Base-by-base conservation (phyloP, 2,888 invertebrate species). In the Pristionchus maxplancki region DNA sequence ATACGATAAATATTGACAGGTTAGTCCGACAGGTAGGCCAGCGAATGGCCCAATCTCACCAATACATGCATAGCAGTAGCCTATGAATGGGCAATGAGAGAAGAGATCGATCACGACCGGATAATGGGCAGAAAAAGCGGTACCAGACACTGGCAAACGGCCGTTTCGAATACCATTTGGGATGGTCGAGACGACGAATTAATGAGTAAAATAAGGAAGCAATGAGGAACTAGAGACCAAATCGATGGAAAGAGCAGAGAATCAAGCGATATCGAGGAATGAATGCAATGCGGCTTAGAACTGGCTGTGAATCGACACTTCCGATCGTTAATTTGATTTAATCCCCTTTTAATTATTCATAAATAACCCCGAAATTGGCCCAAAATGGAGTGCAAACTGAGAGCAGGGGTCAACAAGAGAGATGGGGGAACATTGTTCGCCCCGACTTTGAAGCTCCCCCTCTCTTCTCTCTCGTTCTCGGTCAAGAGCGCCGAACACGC, bases 41-140 rank as follows among this genome's bases (percentile, higher is more conserved):
- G 9, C 17, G 13, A 28, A 64, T 64, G 28, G 28, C 64, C 44
- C 44, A 6, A 44, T 44, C 44, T 44, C 44, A 44, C 44, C 13
- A 71, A 20, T 17, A 37, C 17, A 53, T 53, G 53, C 53, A 34
- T 34, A 34, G 37, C 67, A 71, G 67, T 71, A 31, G 67, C 13
- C 67, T 8, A 71, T 71, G 67, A 71, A 71, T 64, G 31, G 67
- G 34, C 34, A 71, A 34, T 71, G 34, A 34, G 67, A 71, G 64
- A 28, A 13, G 28, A 28, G 62, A 64, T 64, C 28, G 64, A 64
- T 64, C 64, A 64, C 64, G 64, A 28, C 64, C 28, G 64, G 64
- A 64, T 64, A 64, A 64, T 64, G 64, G 34, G 17, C 28, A 31
- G 31, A 28, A 64, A 64, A 64, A 64, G 31, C 5, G 9, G 31